Evolutionary conservation across 2,113 vertebrate genomes (phyloP).

Genomic region (Cheirogaleus medius): DNA sequence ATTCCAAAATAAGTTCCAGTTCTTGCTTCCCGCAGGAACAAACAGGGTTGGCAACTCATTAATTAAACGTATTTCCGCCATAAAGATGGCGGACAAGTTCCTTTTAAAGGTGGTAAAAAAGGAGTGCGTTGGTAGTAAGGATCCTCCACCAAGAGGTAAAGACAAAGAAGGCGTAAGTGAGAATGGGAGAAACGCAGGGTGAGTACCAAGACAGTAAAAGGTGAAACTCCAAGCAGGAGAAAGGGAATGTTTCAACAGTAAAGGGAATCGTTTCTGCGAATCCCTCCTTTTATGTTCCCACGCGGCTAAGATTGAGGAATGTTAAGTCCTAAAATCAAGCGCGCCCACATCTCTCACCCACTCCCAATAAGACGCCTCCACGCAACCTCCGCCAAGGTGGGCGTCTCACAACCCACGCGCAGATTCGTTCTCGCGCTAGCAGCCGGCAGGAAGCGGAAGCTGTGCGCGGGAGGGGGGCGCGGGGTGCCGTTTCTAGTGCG

Average conservation of each 20-base stretch:
- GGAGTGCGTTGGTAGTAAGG: background rate
- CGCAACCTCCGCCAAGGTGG: fast-evolving
- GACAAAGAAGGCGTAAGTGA: background rate
- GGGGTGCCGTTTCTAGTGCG: fast-evolving
- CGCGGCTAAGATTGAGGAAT: fast-evolving
- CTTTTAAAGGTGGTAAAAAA: background rate
- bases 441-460: background rate
- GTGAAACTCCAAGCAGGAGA: no score
- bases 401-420: fast-evolving
- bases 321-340: fast-evolving
- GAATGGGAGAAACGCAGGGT: background rate
- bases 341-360: fast-evolving
- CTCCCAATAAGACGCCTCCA: fast-evolving
- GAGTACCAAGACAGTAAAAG: background rate
- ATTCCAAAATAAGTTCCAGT: background rate
- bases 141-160: background rate
- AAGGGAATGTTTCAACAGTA: background rate
- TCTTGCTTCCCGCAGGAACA: background rate
- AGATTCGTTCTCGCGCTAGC: fast-evolving
- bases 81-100: no score
- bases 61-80: background rate
- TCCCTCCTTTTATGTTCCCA: background rate
- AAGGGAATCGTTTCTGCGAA: fast-evolving
- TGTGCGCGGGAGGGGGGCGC: fast-evolving
- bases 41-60: background rate